A percentile compares a stretch with the other conserved stretches of the same genome.
These are phyloP conservation scores for Mugil cephalus DNA, from an alignment of 2,113 vertebrate species.

Conservation along the genomic window DNA sequence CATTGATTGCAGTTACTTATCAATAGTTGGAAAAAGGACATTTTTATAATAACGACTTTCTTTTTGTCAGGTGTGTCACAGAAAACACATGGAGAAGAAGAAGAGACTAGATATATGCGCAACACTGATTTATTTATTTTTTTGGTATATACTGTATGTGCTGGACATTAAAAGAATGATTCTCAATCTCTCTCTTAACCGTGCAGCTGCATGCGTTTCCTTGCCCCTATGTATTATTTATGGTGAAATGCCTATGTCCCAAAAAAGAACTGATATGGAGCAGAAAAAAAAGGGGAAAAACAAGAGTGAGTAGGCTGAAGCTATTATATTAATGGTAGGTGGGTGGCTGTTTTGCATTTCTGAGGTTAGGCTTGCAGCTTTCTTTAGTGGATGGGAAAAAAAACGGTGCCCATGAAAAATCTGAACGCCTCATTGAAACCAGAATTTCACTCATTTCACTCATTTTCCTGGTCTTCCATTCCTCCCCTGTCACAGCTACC, in stretches of 20 bases:
- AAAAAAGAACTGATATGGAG: conserved; percentile 66
- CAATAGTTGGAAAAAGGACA: conserved; percentile 9
- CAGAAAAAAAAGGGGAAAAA: conserved; percentile 53
- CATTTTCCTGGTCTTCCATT: neutral
- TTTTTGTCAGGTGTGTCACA: neutral
- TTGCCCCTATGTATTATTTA: conserved; percentile 68
- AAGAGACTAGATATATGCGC: too few relatives aligned
- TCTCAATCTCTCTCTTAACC: neutral
- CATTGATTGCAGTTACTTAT: neutral
- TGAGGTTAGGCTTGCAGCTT: neutral
- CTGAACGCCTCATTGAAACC: neutral
- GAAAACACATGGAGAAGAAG: neutral
- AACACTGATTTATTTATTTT: neutral
- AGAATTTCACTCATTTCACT: too few relatives aligned
- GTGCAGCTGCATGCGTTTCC: conserved; percentile 43
- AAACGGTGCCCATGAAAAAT: neutral
- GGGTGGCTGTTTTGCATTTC: conserved; percentile 48
- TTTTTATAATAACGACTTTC: neutral
- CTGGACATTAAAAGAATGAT: conserved; percentile 12
- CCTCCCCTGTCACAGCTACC: too few relatives aligned
- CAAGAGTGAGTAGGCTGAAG: conserved; percentile 6
- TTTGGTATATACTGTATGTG: conserved; percentile 8
- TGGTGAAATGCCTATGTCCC: conserved; percentile 58
- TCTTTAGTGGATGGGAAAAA: neutral
- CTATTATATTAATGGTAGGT: conserved; percentile 42